A percentile compares a stretch with the other conserved stretches of the same genome.
Conservation (phyloP, 2,888 invertebrate genomes). For the Coelinius sp. region DNA sequence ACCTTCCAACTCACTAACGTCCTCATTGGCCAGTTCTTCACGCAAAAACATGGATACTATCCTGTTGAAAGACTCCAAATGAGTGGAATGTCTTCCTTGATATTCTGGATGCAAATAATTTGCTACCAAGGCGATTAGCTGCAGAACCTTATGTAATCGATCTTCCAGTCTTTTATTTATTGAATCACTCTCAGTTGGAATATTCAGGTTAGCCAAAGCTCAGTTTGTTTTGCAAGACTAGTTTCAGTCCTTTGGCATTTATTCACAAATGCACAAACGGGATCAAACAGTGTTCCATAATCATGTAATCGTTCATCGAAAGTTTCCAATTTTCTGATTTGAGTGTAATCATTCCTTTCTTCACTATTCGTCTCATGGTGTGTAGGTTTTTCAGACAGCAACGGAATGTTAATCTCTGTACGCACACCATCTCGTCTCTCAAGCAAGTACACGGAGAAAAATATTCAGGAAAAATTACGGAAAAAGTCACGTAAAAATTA, state of each 20-base stretch:
- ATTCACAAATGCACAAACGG: slow-evolving; percentile 26
- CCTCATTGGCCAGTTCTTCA: neutral
- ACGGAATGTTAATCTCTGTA: slow-evolving; percentile 38
- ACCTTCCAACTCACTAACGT: neutral
- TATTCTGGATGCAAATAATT: slow-evolving; percentile 33
- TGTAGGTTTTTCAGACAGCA: no score
- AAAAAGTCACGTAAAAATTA: no score
- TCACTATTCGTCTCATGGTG: neutral
- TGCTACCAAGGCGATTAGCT: slow-evolving; percentile 26
- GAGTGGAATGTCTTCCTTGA: slow-evolving; percentile 29
- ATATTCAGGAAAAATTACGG: no score
- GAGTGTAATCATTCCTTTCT: neutral
- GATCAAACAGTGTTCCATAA: slow-evolving; percentile 26
- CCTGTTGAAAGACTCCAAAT: neutral
- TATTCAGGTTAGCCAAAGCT: slow-evolving; percentile 30
- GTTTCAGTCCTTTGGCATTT: slow-evolving; percentile 19
- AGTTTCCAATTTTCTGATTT: neutral
- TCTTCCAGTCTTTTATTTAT: neutral
- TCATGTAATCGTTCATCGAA: neutral
- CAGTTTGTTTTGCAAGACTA: slow-evolving; percentile 25
- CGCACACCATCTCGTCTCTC: slow-evolving; percentile 40
- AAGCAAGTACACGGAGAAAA: no score
- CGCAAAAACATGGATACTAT: neutral
- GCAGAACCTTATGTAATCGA: slow-evolving; percentile 11
- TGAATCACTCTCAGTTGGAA: slow-evolving; percentile 34